Percentiles rank a stretch among this genome's conserved stretches.
Evolutionary conservation across 1,140 invertebrate species (phyloP).

Genomic region (Varroa destructor): DNA sequence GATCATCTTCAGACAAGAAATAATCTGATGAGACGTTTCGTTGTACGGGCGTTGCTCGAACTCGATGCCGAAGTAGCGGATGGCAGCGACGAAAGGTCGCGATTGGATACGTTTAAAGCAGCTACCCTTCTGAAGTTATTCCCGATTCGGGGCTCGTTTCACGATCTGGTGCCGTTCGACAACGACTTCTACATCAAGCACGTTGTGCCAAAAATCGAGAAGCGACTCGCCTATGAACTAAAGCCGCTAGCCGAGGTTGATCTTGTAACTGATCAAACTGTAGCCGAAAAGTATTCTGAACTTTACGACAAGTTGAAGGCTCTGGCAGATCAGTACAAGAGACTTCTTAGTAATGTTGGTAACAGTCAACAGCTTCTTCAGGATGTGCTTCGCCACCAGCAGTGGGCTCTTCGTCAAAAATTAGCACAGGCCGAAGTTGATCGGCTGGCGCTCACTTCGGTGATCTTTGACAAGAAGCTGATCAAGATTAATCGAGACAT

Average conservation of each 20-base stretch:
- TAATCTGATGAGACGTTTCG: neutral
- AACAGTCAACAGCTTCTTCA: constrained; percentile 1
- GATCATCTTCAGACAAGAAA: neutral
- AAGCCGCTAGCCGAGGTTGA: neutral
- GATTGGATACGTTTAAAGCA: neutral
- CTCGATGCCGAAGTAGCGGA: constrained; percentile 1
- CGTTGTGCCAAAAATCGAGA: constrained; percentile 8
- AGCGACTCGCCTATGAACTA: neutral
- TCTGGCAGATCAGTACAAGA: neutral
- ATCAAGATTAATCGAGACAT: neutral
- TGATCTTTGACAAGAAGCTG: constrained; percentile 13
- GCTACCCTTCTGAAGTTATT: neutral
- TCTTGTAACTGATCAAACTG: neutral
- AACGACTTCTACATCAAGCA: constrained; percentile 18
- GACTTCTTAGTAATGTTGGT: neutral
- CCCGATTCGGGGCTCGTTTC: neutral
- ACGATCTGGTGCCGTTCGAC: neutral
- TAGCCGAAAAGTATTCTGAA: neutral
- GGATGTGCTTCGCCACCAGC: neutral
- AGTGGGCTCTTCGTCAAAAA: constrained; percentile 8
- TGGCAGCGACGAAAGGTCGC: neutral
- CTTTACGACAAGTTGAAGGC: neutral
- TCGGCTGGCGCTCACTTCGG: neutral
- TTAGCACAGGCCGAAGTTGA: constrained; percentile 7
- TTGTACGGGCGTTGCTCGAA: constrained; percentile 1